Conservation (phyloP, 2,888 invertebrate genomes). For the Spodoptera exigua region DNA sequence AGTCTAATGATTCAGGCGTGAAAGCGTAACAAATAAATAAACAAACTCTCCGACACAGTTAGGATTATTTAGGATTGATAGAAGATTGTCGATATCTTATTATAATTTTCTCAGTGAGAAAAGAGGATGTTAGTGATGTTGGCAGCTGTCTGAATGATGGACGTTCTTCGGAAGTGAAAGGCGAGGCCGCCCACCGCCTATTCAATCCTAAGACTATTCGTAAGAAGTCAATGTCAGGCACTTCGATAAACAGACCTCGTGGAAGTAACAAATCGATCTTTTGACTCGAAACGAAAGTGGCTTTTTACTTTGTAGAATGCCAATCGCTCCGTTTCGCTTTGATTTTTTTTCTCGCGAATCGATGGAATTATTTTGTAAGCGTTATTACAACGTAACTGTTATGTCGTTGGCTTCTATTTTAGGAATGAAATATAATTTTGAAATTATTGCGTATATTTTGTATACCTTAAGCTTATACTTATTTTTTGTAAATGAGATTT, state of each 20-base stretch:
- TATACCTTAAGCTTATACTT: no score
- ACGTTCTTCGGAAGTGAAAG: constrained; percentile 63
- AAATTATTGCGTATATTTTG: no score
- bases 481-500: no score
- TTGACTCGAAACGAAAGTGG: constrained; percentile 47
- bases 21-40: constrained; percentile 11
- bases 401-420: no score
- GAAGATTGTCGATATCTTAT: constrained; percentile 32
- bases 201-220: constrained; percentile 59
- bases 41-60: constrained; percentile 5
- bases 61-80: no score
- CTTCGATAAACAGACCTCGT: constrained; percentile 59
- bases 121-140: constrained; percentile 79
- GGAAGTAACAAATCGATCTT: constrained; percentile 68
- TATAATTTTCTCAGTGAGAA: constrained; percentile 69
- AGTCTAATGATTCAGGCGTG: constrained; percentile 10
- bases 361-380: no score
- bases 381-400: no score
- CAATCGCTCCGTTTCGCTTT: constrained; percentile 8
- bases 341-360: constrained; percentile 6
- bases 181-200: constrained; percentile 48
- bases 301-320: constrained; percentile 29
- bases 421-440: no score
- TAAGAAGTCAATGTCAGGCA: constrained; percentile 61
- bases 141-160: constrained; percentile 80